Evolutionary conservation across 2,113 vertebrate genomes (phyloP), one percentile per base, ranked within the genome.

Genomic region (Hippocampus comes): DNA sequence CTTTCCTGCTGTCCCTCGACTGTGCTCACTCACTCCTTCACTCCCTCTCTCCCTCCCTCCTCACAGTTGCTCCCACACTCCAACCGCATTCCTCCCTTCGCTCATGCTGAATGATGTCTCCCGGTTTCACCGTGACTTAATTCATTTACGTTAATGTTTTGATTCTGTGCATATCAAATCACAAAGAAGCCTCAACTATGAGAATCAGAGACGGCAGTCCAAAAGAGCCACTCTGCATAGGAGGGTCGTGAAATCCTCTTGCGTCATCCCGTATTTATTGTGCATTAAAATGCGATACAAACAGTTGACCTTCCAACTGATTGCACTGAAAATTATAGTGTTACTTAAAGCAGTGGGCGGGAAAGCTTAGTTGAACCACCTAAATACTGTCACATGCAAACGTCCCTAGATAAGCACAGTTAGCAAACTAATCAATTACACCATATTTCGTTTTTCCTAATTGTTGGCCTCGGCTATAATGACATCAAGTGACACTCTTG

Each of bases 31-130:
- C 84, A 85, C 89, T 87, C 80, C 34, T 38, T 38, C 34, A 38
- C 1, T 38, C 80, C 80, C 14, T 11, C 12, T 14, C 46, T 48
- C 17, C 85, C 83, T 89, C 81, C 76, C 68, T 82, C 77, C 69
- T 20, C 61, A 83, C 78, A 34, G 79, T 89, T 68, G 75, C 86
- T 91, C 87, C 90, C 87, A 90, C 89, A 90, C 87, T 89, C 67
- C 0, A 70, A 79, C 82, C 84, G 79, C 85, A 91, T 91, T 90
- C 90, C 89, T 86, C 78, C 27, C 83, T 76, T 68, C 59, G 81
- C 84, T 89, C 88, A 87, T 76, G 89, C 90, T 90, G 87, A 89
- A 90, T 86, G 86, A 90, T 85, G 81, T 90, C 88, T 91, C 89
- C 34, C 34, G 34, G 34, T 38, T 38, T 38, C 5, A 38, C 34